Evolutionary conservation across 2,113 vertebrate genomes (phyloP).

Genomic region (mouse (Mus musculus)): GRCm39 chr7:16581001-16581500

Average conservation of each 20-base stretch:
- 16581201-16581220: not conserved
- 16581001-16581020: not conserved
- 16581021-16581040: not conserved
- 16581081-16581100: not conserved
- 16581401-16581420: not conserved
- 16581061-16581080: not conserved
- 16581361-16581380: not conserved
- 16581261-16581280: constrained; percentile 34
- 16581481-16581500: not conserved
- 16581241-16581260: not conserved
- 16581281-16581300: not conserved
- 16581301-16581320: not conserved
- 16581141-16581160: not conserved
- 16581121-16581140: not conserved
- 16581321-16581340: no score
- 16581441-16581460: not conserved
- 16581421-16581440: not conserved
- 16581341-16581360: not conserved
- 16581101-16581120: not conserved
- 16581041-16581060: not conserved
- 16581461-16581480: not conserved
- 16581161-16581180: not conserved
- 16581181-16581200: not conserved
- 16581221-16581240: not conserved
- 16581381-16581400: not conserved